Base-by-base conservation (phyloP, 2,113 vertebrate species). In the Australoheros scitulus region DNA sequence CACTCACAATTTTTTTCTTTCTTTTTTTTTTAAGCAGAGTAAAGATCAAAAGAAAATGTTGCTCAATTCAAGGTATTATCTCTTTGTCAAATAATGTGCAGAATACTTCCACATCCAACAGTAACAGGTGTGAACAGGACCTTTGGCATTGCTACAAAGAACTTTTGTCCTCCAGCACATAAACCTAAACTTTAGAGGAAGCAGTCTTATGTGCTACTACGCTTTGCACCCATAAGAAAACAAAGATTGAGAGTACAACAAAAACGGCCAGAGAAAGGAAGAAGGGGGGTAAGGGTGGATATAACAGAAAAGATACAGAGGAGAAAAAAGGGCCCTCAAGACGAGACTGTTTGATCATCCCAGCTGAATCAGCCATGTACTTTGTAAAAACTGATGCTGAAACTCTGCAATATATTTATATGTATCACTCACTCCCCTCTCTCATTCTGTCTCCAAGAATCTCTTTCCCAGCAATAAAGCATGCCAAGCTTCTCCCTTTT, bases 311-410 rank as follows among this genome's bases (percentile, higher is more conserved):
- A 81, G 82, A 84, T 64, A 82, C 80, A 85, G 68, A 84, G 32
- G 57, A 29, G 36, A 80, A 36, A 79, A 83, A 64, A 7, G 59
- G 55, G 70, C 18, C 59, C 80, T 82, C 41, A 56, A 61, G 82
- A 80, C 0, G 26, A 61, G 43, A 43, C 55, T 47, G 34, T 91
- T 91, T 88, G 83, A 89, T 92, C 56, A 75, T 88, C 15, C 17
- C 80, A 24, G 88, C 90, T 91, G 92, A 93, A 55, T 91, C 89
- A 92, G 86, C 87, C 86, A 41, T 58, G 13, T 81, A 59, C 76
- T 85, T 70, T 58, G 80, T 26, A 59, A 79, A 64, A 80, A 34
- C 52, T 65, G 15, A 87, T 76, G 65, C 61, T 65, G 47, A 58
- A n/a, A 80, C 80, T 81, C 50, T 43, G 72, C 57, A 65, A 20